These are phyloP conservation scores for Peromyscus californicus DNA, from an alignment of 2,113 vertebrate genomes.

Conservation along the genomic window DNA sequence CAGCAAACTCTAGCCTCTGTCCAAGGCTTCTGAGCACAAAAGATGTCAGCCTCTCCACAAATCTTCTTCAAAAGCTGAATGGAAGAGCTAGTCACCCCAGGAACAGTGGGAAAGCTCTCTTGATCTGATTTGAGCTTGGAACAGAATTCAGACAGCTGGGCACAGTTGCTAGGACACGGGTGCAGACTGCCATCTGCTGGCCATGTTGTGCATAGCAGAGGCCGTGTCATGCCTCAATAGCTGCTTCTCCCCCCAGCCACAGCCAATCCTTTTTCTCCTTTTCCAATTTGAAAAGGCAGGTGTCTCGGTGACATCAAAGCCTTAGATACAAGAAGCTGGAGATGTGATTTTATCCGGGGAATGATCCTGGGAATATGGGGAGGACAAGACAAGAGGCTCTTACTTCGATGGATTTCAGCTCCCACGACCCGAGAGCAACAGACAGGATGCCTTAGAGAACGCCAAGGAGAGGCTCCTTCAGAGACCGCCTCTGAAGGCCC, in stretches of 20 bases:
- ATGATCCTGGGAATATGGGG: not conserved
- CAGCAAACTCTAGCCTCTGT: constrained; percentile 7
- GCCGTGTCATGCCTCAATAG: not conserved
- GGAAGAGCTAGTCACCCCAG: not conserved
- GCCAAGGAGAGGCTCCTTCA: not conserved
- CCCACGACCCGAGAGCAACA: not conserved
- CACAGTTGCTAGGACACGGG: no score
- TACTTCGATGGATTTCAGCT: not conserved
- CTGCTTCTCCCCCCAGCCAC: not conserved
- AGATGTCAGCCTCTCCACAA: not conserved
- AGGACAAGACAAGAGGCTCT: not conserved
- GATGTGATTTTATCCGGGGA: not conserved
- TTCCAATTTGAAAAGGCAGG: not conserved
- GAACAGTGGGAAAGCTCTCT: not conserved
- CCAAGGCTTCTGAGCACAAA: constrained; percentile 22
- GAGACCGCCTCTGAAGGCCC: not conserved
- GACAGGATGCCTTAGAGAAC: not conserved
- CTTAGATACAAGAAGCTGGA: not conserved
- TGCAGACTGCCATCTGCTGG: not conserved
- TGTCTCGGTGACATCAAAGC: not conserved
- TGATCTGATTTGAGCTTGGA: not conserved
- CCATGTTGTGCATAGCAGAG: not conserved
- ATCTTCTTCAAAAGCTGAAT: constrained; percentile 2
- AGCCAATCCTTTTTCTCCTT: not conserved
- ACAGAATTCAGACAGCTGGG: not conserved